Conservation (phyloP, 2,797 vertebrate genomes). For the Scomberomorus guttatus region DNA sequence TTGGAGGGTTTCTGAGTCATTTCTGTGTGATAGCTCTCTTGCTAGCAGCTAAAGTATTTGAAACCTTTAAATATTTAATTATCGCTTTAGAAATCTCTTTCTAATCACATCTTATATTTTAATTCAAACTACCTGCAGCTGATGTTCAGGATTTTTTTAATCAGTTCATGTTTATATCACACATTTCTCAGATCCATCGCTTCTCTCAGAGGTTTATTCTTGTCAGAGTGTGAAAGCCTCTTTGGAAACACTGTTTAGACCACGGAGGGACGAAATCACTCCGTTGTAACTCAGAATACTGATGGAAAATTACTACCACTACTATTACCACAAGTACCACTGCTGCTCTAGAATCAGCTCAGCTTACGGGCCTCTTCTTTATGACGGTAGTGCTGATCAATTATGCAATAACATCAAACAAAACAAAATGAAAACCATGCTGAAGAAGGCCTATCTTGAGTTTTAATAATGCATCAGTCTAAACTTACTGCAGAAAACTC, state of each 20-base stretch:
- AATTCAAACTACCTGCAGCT: not conserved
- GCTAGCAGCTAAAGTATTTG: too few species aligned
- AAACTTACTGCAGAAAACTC: not conserved
- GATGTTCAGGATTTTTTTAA: not conserved
- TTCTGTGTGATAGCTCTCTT: too few species aligned
- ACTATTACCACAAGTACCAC: not conserved
- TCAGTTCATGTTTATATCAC: not conserved
- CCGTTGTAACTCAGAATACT: not conserved
- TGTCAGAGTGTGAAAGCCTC: not conserved
- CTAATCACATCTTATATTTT: not conserved
- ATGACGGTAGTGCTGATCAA: not conserved
- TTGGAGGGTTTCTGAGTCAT: too few species aligned
- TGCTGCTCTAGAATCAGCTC: not conserved
- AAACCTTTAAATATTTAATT: too few species aligned
- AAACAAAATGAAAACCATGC: not conserved
- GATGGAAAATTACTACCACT: not conserved
- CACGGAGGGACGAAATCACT: not conserved
- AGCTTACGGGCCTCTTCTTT: not conserved
- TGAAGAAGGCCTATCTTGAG: not conserved
- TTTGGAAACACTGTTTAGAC: constrained; percentile 3
- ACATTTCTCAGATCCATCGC: constrained; percentile 8
- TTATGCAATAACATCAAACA: not conserved
- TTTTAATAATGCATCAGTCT: constrained; percentile 3
- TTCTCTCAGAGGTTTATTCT: not conserved
- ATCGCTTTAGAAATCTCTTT: too few species aligned